Base-by-base conservation (phyloP, 2,113 vertebrate species). In the Hystrix cristata region DNA sequence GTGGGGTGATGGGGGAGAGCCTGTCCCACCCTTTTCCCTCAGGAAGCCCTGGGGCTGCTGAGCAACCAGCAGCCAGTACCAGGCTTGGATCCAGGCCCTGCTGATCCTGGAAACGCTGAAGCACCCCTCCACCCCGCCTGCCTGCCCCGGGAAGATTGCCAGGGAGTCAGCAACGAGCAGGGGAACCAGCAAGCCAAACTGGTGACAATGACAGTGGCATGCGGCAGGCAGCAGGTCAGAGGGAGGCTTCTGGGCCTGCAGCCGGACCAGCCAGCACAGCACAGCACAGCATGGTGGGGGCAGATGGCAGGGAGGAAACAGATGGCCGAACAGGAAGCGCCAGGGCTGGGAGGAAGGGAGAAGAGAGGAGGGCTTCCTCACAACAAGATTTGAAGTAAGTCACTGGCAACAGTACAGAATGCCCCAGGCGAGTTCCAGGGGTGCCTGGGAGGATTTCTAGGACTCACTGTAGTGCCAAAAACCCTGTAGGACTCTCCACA, bases 241-340 rank as follows among this genome's bases (percentile, higher is more conserved):
- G n/a, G 53, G 76, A 80, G 76, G 43, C 76, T 53, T 23, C 90
- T 80, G 19, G 34, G 94, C 78, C 78, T 18, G 82, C 71, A 27
- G 88, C 81, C 38, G 76, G 72, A 62, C 76, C 62, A 23, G 86
- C 46, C n/a, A 0, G 46, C 82, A 18, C 8, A 55, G 64, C 38
- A n/a, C 34, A 9, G 84, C 29, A 4, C 25, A 0, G 31, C 51
- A 38, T 13, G 38, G 72, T 29, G 27, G 43, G 5, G 14, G 90
- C 91, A 92, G 94, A 86, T 59, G 94, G 90, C 96, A 86, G 74
- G 53, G 46, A 93, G 96, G 96, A 97, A 98, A 93, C 97, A 98
- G 96, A 96, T 90, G 97, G 51, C 12, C 23, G 51, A 21, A 79
- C 78, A 90, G 96, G 92, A 97, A 96, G 87, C 14, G 9, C 71